These are phyloP conservation scores for Cossypha dichroa DNA, from an alignment of 2,797 vertebrate species.

Conservation along the genomic window DNA sequence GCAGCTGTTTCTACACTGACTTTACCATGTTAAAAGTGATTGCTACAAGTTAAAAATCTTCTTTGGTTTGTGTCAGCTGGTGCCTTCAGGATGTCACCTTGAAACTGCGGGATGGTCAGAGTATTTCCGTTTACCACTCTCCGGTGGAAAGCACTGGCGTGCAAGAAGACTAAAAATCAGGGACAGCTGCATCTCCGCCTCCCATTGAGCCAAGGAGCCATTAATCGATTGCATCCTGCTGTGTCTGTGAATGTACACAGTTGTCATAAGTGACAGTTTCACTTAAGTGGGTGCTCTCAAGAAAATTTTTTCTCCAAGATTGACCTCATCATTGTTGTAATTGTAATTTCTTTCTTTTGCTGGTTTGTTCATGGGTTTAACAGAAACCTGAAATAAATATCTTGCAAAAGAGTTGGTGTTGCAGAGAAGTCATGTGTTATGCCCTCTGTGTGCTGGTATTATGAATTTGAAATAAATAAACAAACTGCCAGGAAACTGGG, in stretches of 20 bases:
- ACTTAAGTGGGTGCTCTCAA: neutral
- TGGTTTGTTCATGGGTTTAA: neutral
- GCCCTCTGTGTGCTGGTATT: neutral
- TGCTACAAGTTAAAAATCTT: neutral
- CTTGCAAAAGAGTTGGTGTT: neutral
- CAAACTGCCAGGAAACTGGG: neutral
- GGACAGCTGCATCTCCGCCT: neutral
- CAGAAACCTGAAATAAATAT: conserved; percentile 8
- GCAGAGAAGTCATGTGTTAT: neutral
- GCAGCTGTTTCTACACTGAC: neutral
- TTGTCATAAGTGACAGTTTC: neutral
- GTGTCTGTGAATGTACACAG: neutral
- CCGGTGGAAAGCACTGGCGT: neutral
- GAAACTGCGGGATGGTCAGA: conserved; percentile 68
- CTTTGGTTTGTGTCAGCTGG: conserved; percentile 67
- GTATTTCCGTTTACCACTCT: conserved; percentile 55
- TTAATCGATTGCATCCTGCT: neutral
- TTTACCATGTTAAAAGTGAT: neutral
- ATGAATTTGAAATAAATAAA: neutral
- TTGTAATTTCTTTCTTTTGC: neutral
- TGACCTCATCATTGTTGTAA: neutral
- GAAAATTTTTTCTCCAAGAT: neutral
- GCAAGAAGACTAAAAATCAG: neutral
- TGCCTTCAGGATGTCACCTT: conserved; percentile 74
- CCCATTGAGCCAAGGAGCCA: neutral